These are phyloP conservation scores for Phasia obesa DNA, from an alignment of 2,888 invertebrate genomes.

Conservation along the genomic window DNA sequence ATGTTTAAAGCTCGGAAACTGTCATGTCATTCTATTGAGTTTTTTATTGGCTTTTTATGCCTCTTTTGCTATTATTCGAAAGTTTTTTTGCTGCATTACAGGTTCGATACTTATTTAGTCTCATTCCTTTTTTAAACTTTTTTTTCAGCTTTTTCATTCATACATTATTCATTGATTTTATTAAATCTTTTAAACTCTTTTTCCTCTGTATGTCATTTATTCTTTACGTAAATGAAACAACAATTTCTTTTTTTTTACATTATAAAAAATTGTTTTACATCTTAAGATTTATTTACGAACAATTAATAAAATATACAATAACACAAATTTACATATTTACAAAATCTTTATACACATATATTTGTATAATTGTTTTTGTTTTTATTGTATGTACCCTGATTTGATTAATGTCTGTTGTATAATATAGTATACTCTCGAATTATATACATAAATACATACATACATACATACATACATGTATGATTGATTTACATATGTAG, in stretches of 20 bases:
- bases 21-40: background rate
- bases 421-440: too few relatives aligned
- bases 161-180: constrained; percentile 52
- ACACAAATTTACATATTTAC: constrained; percentile 71
- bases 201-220: constrained; percentile 15
- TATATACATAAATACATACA: too few relatives aligned
- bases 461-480: too few relatives aligned
- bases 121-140: constrained; percentile 3
- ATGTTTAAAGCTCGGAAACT: too few relatives aligned
- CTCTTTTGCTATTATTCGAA: background rate
- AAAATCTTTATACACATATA: constrained; percentile 24
- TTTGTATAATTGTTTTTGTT: constrained; percentile 31
- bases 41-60: background rate
- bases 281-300: constrained; percentile 67
- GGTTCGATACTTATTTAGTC: background rate
- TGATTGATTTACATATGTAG: too few relatives aligned
- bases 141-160: constrained; percentile 19
- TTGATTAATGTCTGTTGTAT: constrained; percentile 36
- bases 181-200: constrained; percentile 2
- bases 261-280: constrained; percentile 64
- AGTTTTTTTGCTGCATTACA: background rate
- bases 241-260: constrained; percentile 36
- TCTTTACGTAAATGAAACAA: constrained; percentile 50
- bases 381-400: constrained; percentile 64
- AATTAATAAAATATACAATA: constrained; percentile 67